These are phyloP conservation scores for Papilio protenor DNA, from an alignment of 2,888 invertebrate genomes.

Conservation along the genomic window DNA sequence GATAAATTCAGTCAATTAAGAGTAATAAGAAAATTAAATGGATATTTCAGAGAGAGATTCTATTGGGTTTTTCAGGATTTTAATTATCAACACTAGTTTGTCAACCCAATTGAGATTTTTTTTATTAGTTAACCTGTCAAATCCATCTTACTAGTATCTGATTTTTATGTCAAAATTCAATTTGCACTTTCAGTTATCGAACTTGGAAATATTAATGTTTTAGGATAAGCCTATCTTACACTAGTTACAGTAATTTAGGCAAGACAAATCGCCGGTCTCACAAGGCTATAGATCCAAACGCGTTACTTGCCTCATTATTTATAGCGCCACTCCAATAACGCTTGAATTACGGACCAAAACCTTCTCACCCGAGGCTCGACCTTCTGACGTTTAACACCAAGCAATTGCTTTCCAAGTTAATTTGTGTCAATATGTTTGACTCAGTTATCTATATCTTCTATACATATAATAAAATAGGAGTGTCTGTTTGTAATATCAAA, in stretches of 20 bases:
- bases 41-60: background rate
- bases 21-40: background rate
- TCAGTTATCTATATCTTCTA: background rate
- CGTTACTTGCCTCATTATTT: slow-evolving; percentile 49
- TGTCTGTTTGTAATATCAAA: too few relatives aligned
- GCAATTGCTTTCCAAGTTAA: slow-evolving; percentile 14
- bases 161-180: too few relatives aligned
- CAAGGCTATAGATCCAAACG: slow-evolving; percentile 26
- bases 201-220: too few relatives aligned
- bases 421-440: slow-evolving; percentile 15
- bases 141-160: too few relatives aligned
- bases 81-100: too few relatives aligned
- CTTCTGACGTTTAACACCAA: slow-evolving; percentile 10
- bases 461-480: too few relatives aligned
- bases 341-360: slow-evolving; percentile 53
- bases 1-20: background rate
- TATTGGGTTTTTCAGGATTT: too few relatives aligned
- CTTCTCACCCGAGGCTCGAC: slow-evolving; percentile 47
- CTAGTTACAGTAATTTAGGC: slow-evolving; percentile 31
- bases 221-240: too few relatives aligned
- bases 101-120: too few relatives aligned
- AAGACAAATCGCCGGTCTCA: slow-evolving; percentile 20
- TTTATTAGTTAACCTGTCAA: too few relatives aligned
- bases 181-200: too few relatives aligned
- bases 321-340: slow-evolving; percentile 57